These are phyloP conservation scores for Papilio glaucus DNA, from an alignment of 1,140 invertebrate genomes.

Conservation along the genomic window DNA sequence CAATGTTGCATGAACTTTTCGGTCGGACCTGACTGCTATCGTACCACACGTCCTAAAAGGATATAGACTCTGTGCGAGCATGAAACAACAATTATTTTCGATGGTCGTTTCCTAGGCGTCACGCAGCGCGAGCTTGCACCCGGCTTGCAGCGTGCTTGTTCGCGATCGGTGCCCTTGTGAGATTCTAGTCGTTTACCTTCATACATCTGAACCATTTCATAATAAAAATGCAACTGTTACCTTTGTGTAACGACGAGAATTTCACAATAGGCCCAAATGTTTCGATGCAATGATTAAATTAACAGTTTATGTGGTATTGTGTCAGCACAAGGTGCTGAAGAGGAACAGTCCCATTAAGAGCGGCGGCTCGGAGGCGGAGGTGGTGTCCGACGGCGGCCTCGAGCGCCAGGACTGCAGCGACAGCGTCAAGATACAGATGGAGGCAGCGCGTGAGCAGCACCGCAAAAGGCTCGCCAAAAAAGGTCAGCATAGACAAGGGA, in stretches of 20 bases:
- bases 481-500: constrained; percentile 56
- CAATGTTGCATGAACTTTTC: constrained; percentile 39
- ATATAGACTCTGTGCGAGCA: constrained; percentile 31
- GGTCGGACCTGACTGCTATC: constrained; percentile 32
- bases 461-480: constrained; percentile 75
- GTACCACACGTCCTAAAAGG: constrained; percentile 22
- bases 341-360: constrained; percentile 71
- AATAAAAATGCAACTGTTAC: not conserved
- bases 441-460: constrained; percentile 76
- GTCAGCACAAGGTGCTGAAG: constrained; percentile 78
- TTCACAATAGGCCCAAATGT: not conserved
- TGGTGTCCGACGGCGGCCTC: constrained; percentile 61
- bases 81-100: constrained; percentile 16
- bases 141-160: constrained; percentile 28
- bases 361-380: constrained; percentile 69
- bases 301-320: constrained; percentile 27
- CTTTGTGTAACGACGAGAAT: not conserved
- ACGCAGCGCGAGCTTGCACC: constrained; percentile 26
- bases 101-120: not conserved
- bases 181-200: not conserved
- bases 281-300: not conserved
- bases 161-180: not conserved
- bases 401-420: constrained; percentile 67
- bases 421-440: constrained; percentile 80
- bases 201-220: too few species aligned